phyloP scores from a whole-genome alignment of 2,113 vertebrate species.

The Mesoclemmys tuberculata region DNA sequence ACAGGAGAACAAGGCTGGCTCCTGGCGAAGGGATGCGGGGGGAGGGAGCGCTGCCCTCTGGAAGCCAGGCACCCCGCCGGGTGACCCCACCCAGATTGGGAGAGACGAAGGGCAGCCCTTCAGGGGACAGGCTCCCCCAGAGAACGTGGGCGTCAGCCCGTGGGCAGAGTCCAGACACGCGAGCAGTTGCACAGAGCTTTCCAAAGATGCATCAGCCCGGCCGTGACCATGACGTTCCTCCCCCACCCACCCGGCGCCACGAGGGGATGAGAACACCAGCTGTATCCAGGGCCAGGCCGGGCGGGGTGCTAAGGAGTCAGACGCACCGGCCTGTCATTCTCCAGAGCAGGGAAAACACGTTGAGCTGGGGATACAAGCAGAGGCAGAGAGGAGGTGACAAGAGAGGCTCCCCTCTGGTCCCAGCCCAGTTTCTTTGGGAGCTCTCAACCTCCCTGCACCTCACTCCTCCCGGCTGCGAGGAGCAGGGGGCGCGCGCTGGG shows the following conservation, averaged over 20 bases:
- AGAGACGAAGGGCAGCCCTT: background rate
- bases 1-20: background rate
- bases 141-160: background rate
- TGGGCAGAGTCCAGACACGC: background rate
- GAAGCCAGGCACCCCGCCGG: background rate
- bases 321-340: background rate
- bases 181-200: background rate
- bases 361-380: background rate
- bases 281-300: background rate
- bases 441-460: background rate
- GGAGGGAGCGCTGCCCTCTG: rapidly evolving
- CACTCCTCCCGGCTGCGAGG: background rate
- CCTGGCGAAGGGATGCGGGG: background rate
- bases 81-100: background rate
- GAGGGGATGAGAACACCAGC: background rate
- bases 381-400: background rate
- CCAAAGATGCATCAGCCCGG: background rate
- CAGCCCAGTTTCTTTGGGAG: too few relatives aligned
- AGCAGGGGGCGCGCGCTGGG: too few relatives aligned
- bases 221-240: too few relatives aligned
- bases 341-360: background rate
- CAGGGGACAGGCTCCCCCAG: too few relatives aligned
- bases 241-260: background rate
- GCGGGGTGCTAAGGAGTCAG: background rate
- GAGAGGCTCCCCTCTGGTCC: background rate